Conservation (phyloP, 2,113 vertebrate genomes). For the Lepidothrix coronata region DNA sequence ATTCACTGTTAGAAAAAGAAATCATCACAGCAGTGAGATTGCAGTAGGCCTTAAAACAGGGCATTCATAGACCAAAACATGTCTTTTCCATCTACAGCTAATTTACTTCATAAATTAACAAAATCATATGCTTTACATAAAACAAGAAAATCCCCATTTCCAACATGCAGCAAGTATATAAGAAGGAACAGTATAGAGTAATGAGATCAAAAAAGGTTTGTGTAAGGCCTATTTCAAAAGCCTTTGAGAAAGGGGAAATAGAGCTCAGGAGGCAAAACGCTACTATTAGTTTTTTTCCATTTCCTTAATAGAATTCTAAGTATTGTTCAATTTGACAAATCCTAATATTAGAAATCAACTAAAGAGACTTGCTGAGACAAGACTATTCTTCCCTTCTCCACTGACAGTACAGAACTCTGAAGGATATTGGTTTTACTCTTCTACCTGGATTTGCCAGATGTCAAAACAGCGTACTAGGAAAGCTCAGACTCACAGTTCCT, state of each 20-base stretch:
- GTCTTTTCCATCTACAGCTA: not conserved
- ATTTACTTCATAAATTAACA: not conserved
- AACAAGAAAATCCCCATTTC: not conserved
- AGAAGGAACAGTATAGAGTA: not conserved
- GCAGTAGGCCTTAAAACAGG: not conserved
- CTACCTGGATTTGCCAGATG: not conserved
- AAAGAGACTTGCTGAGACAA: not conserved
- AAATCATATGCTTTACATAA: not conserved
- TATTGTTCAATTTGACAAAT: not conserved
- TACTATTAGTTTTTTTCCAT: not conserved
- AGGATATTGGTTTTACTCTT: not conserved
- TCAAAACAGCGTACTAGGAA: not conserved
- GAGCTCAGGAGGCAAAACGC: not conserved
- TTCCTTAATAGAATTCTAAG: not conserved
- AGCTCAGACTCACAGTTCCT: not conserved
- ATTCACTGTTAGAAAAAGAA: slow-evolving; percentile 79
- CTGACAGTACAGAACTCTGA: not conserved
- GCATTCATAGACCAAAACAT: not conserved
- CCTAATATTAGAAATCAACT: not conserved
- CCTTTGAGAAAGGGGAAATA: not conserved
- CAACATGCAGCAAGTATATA: not conserved
- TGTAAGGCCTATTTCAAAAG: not conserved
- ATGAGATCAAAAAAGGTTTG: not conserved
- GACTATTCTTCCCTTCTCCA: not conserved
- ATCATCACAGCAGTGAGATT: not conserved